These are phyloP conservation scores for Paramacrobiotus metropolitanus DNA, from an alignment of 1,140 invertebrate genomes.

Conservation along the genomic window DNA sequence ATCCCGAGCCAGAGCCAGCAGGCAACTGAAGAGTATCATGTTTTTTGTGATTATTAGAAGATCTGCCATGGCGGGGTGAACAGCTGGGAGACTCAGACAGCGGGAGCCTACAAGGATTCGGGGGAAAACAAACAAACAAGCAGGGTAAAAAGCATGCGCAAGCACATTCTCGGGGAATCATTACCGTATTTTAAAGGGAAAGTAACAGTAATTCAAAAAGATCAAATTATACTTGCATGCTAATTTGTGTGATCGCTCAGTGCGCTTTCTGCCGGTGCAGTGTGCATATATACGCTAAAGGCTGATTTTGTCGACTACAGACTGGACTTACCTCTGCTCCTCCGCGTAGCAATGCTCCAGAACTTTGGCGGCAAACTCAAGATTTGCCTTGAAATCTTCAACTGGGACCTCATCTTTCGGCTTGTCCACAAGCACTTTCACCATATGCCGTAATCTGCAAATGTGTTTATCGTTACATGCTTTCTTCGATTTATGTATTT, in stretches of 20 bases:
- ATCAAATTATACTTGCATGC: conserved; percentile 6
- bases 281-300: too few relatives aligned
- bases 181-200: too few relatives aligned
- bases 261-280: too few relatives aligned
- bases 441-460: conserved; percentile 51
- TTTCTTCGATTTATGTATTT: background rate
- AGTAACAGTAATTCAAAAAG: conserved; percentile 4
- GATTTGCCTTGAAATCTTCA: conserved; percentile 54
- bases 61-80: too few relatives aligned
- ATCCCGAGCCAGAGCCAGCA: conserved; percentile 2
- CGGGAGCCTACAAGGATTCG: conserved; percentile 7
- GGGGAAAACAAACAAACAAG: background rate
- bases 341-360: conserved; percentile 65
- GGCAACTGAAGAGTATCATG: conserved; percentile 6
- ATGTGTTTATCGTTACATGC: background rate
- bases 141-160: background rate
- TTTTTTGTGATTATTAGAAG: too few relatives aligned
- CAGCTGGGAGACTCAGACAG: too few relatives aligned
- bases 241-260: too few relatives aligned
- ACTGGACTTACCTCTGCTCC: conserved; percentile 49
- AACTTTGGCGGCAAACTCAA: conserved; percentile 59
- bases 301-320: too few relatives aligned
- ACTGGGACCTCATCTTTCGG: conserved; percentile 37
- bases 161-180: too few relatives aligned
- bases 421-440: conserved; percentile 48